phyloP scores from a whole-genome alignment of 2,113 vertebrate species.

The Pelecanus crispus region DNA sequence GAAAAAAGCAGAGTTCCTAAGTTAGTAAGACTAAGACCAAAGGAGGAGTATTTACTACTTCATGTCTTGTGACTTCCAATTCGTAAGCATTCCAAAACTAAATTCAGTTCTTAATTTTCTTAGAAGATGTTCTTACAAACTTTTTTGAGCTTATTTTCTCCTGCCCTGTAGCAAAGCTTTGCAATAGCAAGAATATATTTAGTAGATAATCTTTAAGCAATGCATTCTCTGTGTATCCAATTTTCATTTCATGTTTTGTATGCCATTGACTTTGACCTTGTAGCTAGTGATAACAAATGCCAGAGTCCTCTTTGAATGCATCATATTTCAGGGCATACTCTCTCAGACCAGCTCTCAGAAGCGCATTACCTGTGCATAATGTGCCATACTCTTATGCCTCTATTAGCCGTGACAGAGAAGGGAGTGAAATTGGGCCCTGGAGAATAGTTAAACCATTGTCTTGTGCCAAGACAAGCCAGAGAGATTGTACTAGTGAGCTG shows the following conservation, averaged over 20 bases:
- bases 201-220: neutral
- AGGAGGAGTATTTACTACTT: neutral
- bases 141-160: neutral
- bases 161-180: neutral
- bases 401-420: neutral
- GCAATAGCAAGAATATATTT: neutral
- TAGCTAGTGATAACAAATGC: neutral
- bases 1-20: neutral
- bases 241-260: neutral
- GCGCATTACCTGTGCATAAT: neutral
- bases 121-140: neutral
- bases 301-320: neutral
- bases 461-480: neutral
- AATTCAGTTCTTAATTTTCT: neutral
- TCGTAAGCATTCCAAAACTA: neutral
- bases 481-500: neutral
- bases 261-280: constrained; percentile 31
- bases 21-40: neutral
- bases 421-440: neutral
- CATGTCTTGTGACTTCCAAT: neutral
- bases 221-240: neutral
- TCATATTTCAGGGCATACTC: neutral
- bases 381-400: neutral
- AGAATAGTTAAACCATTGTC: neutral
- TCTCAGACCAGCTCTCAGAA: neutral